Base-by-base conservation (phyloP, 1,140 invertebrate species). In the Penaeus chinensis region DNA sequence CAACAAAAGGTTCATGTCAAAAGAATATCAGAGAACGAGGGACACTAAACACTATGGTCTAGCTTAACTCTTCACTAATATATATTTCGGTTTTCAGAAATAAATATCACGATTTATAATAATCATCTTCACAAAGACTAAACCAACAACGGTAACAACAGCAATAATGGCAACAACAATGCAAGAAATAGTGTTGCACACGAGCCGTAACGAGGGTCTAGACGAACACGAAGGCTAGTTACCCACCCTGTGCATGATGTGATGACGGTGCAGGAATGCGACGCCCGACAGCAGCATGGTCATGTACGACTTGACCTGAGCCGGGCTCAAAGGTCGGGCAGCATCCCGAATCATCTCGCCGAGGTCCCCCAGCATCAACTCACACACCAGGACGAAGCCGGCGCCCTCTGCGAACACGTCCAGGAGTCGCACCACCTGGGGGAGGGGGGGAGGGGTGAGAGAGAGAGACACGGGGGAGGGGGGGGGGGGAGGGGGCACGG, bases 251-350 rank as follows among this genome's bases (percentile, higher is more conserved):
- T 99, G 99, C 96, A 99, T 99, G 79, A 99, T 97, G 87, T 96
- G 95, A 91, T 96, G 95, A 20, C 94, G 93, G 92, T 99, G 99
- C 92, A 99, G 95, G 92, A 97, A 98, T 27, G 94, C 94, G 8
- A 99, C 95, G 18, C 98, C 99, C 90, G 96, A 95, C 0, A 99
- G 93, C 82, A 99, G 93, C 98, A 99, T 99, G 89, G 95, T 94
- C 90, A 96, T 95, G 91, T 98, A 99, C 13, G 95, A 94, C 92
- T 98, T 98, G 20, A 97, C 94, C 91, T 98, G 95, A 18, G 95
- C 92, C 85, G 95, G 92, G 3, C 93, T 95, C 76, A 99, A 92
- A 13, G 95, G 94, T 90, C 94, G 94, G 27, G 95, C 94, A 60
- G 94, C 93, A 91, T 97, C 96, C 89, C 96, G 95, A 61, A 99